These are phyloP conservation scores for Oscheius sp. DNA, from an alignment of 1,140 invertebrate species.

Conservation along the genomic window DNA sequence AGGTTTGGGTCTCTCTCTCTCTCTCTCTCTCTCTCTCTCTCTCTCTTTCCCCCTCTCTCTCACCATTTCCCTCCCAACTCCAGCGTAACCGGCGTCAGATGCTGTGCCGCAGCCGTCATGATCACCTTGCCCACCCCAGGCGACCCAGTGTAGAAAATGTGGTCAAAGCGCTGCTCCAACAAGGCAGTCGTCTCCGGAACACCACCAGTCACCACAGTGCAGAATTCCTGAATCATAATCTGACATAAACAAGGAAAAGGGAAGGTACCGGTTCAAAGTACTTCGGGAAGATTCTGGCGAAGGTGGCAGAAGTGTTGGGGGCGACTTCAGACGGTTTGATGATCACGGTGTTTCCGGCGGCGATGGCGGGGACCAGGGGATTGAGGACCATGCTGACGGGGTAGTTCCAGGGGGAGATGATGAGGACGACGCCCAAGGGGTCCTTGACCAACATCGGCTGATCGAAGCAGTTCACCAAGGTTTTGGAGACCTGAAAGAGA, in stretches of 20 bases:
- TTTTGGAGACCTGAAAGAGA: conserved; percentile 62
- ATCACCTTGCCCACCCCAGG: conserved; percentile 81
- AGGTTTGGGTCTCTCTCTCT: background rate
- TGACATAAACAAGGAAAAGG: conserved; percentile 56
- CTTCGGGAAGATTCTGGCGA: conserved; percentile 77
- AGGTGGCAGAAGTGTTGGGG: conserved; percentile 70
- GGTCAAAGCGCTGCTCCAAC: conserved; percentile 85
- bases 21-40: too few relatives aligned
- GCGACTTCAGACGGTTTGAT: conserved; percentile 91
- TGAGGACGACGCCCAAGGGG: conserved; percentile 73
- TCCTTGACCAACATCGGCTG: conserved; percentile 64
- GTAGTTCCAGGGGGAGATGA: conserved; percentile 96
- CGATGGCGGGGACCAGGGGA: conserved; percentile 78
- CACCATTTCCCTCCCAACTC: conserved; percentile 86
- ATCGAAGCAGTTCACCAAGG: conserved; percentile 65
- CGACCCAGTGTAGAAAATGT: conserved; percentile 95
- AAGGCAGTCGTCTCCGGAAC: conserved; percentile 78
- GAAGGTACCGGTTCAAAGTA: conserved; percentile 87
- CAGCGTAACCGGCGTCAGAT: conserved; percentile 86
- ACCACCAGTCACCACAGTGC: conserved; percentile 72
- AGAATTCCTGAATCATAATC: conserved; percentile 62
- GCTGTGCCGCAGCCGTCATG: conserved; percentile 80
- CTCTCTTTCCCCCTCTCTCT: background rate
- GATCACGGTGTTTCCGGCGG: conserved; percentile 84
- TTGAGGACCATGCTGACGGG: conserved; percentile 77